Evolutionary conservation across 2,797 vertebrate genomes (phyloP), one percentile per base, ranked within the genome.

Genomic region (Telmatherina bonti): DNA sequence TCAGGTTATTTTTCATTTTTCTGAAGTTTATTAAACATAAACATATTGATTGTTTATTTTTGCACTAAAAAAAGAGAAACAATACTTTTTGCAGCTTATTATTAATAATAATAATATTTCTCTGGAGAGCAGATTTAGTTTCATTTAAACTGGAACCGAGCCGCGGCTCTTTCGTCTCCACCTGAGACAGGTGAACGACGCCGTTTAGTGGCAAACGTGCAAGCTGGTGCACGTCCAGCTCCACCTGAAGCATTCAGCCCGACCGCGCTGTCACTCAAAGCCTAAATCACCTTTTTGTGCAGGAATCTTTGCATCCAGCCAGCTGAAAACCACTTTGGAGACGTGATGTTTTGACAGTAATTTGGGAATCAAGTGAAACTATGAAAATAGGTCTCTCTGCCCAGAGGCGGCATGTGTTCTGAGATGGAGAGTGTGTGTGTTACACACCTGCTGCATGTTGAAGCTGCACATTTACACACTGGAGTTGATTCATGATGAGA

Each of bases 291-390:
- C 33, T 69, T 83, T 79, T 82, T 83, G 76, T 87, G 79, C 61
- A 60, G 83, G 74, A 76, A 65, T 60, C 62, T 8, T 35, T 4
- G 41, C 70, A 77, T 84, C 88, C 83, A 84, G 72, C 74, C 67
- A 65, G 78, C 74, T 75, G 51, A 63, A 43, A 60, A 78, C 65
- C 53, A 43, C 67, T 74, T 47, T 78, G 70, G 69, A 79, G 77
- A 53, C 33, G 51, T 53, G 26, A 59, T 92, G 86, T 89, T 36
- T 36, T 36, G 12, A 36, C 35, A 36, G 87, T 87, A 85, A 91
- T 91, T 89, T 86, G 68, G 87, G 76, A 89, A 88, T 89, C 83
- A 77, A 80, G 81, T 49, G 53, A 73, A 87, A 70, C 72, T 84
- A 81, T 79, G 78, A 82, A 90, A 88, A 84, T 36, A 22, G 64